A percentile compares a stretch with the other conserved stretches of the same genome.
phyloP scores from a whole-genome alignment of 2,888 invertebrate genomes.

The Sinhomidia bicolor region DNA sequence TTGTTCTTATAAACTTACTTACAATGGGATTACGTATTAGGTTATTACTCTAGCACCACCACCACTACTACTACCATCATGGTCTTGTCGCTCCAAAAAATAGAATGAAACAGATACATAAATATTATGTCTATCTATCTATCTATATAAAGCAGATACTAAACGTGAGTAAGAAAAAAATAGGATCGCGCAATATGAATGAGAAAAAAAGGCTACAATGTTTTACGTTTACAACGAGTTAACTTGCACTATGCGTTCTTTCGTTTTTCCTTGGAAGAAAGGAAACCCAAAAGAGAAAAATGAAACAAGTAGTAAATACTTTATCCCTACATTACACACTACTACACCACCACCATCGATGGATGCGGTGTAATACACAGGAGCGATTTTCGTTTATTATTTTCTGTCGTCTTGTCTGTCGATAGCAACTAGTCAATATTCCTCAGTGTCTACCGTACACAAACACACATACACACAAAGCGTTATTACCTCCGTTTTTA shows the following conservation, averaged over 20 bases:
- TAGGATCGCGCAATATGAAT: no score
- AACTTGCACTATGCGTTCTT: no score
- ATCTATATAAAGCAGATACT: no score
- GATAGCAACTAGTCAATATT: slow-evolving; percentile 38
- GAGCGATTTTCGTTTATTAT: slow-evolving; percentile 37
- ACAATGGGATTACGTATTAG: slow-evolving; percentile 45
- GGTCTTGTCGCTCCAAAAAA: not conserved
- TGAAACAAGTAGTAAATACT: not conserved
- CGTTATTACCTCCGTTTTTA: slow-evolving; percentile 29
- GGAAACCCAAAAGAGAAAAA: no score
- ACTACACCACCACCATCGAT: no score
- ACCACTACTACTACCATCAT: no score
- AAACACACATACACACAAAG: not conserved
- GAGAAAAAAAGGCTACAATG: not conserved
- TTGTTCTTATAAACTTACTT: slow-evolving; percentile 42
- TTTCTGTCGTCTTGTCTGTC: slow-evolving; percentile 48
- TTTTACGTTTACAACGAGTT: no score
- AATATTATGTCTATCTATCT: no score
- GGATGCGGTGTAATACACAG: not conserved
- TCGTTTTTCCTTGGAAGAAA: no score
- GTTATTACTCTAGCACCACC: slow-evolving; percentile 30
- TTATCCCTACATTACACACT: not conserved
- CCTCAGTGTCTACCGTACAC: not conserved
- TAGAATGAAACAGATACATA: slow-evolving; percentile 28
- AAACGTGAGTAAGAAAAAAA: no score